Evolutionary conservation across 2,888 invertebrate species (phyloP), one percentile per base, ranked within the genome.

Genomic region (Furcula furcula): DNA sequence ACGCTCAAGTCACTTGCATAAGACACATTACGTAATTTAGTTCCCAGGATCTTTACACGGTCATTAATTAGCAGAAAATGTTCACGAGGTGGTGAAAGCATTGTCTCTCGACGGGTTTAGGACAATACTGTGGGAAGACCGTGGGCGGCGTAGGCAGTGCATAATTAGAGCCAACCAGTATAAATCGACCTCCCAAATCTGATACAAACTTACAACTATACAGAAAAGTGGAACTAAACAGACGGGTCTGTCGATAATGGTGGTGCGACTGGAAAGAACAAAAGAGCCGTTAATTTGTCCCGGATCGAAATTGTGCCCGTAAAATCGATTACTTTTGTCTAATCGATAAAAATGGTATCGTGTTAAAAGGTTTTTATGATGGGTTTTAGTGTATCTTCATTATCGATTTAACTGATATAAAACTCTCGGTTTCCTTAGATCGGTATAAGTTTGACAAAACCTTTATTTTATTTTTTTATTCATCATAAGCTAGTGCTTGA

Each of bases 61-160:
- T 65, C 65, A 74, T 79, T 79, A 82, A 82, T 82, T 81, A 82
- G 65, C 67, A 52, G 57, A 68, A 69, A 16, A 70, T 65, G 68
- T 70, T 72, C 30, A 53, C 38, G 56, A 53, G 48, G 58, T 60
- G 70, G 82, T 77, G 82, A 84, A 83, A 83, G 82, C 77, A 75
- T 82, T 82, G 80, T 80, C 67, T 72, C 46, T 42, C 30, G 31
- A 36, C 32, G 42, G 36, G 12, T 38, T 51, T 53, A 42, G 60
- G 56, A 59, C 60, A 59, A 52, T 50, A 44, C 40, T 49, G 76
- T 81, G 76, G 77, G 79, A 78, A 69, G 77, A 29, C 35, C 40
- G 76, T 75, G 52, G 77, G 78, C 51, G 75, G 66, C 63, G 77
- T 80, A 57, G 76, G 76, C 43, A 59, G 53, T 52, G 63, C 60